Evolutionary conservation across 2,113 vertebrate genomes (phyloP), one percentile per base, ranked within the genome.

Genomic region (Rhinolophus sinicus): DNA sequence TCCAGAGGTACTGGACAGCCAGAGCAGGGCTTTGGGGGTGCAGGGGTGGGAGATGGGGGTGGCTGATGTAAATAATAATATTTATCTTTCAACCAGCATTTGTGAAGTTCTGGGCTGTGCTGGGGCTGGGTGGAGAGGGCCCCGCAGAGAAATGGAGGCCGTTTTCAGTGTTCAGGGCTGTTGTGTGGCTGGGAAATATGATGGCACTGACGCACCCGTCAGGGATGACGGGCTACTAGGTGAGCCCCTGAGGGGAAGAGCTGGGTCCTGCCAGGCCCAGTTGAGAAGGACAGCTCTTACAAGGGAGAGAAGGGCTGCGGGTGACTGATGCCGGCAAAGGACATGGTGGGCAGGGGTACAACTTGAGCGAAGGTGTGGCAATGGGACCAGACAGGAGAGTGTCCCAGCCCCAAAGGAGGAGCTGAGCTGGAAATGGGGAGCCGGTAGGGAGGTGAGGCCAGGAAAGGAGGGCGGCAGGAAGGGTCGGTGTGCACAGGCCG

Each of bases 1-100:
- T 77, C 78, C 67, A 47, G 86, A 40, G 65, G 65, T 44, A 19
- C 10, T 70, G 33, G 77, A 77, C 18, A 52, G 26, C 50, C 73
- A 30, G 26, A 75, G 67, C 19, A 10, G 35, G 52, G 24, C 75
- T 21, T 50, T 35, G 38, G 28, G 52, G 40, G 24, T 11, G 10
- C 30, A 21, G 62, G 60, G 16, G 80, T n/a, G 33, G 21, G 33
- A 88, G 58, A 33, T 7, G 1, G 33, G 18, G 22, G 40, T 18
- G 30, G 60, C 33, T 35, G 22, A 62, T 75, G 67, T 97, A 91
- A 95, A 96, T 89, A 95, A 97, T 87, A 95, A 87, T 97, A 97
- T 97, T 97, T 97, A 96, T 97, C 97, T 97, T 97, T 96, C 89
- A 94, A 94, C 69, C 64, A 54, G 40, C 60, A 18, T 88, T n/a